Evolutionary conservation across 2,113 vertebrate genomes (phyloP).

Genomic region (Nettapus auritus): DNA sequence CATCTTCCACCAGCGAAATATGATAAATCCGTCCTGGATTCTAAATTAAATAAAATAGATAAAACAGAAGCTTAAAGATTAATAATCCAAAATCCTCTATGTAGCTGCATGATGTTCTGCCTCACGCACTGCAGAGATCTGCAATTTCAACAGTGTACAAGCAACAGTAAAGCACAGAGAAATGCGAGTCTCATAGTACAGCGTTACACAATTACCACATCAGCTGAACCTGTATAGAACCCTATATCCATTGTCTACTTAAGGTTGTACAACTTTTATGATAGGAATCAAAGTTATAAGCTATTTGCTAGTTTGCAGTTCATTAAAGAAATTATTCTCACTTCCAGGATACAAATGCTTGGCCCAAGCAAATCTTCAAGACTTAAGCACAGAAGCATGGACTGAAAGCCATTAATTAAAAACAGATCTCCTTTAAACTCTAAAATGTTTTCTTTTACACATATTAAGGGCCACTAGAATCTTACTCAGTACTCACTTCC

Average conservation of each 20-base stretch:
- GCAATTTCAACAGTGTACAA: not conserved
- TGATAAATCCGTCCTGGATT: slow-evolving; percentile 98
- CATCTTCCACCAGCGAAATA: slow-evolving; percentile 99
- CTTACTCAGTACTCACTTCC: not conserved
- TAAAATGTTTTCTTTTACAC: not conserved
- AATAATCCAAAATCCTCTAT: not conserved
- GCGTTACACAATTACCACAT: not conserved
- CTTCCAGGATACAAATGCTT: not conserved
- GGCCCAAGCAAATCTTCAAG: not conserved
- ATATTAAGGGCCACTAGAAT: not conserved
- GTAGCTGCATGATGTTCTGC: not conserved
- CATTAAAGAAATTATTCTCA: not conserved
- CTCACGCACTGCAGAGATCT: not conserved
- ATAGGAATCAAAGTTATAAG: not conserved
- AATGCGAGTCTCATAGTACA: not conserved
- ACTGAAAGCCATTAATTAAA: not conserved
- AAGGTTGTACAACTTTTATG: not conserved
- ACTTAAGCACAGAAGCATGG: not conserved
- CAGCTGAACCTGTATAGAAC: not conserved
- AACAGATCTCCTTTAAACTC: not conserved
- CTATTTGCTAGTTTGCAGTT: rapidly evolving
- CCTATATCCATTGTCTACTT: not conserved
- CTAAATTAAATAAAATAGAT: slow-evolving; percentile 72
- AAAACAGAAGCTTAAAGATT: not conserved
- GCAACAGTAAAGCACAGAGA: not conserved